These are phyloP conservation scores for Nerophis lumbriciformis DNA, from an alignment of 2,113 vertebrate species.

Conservation along the genomic window DNA sequence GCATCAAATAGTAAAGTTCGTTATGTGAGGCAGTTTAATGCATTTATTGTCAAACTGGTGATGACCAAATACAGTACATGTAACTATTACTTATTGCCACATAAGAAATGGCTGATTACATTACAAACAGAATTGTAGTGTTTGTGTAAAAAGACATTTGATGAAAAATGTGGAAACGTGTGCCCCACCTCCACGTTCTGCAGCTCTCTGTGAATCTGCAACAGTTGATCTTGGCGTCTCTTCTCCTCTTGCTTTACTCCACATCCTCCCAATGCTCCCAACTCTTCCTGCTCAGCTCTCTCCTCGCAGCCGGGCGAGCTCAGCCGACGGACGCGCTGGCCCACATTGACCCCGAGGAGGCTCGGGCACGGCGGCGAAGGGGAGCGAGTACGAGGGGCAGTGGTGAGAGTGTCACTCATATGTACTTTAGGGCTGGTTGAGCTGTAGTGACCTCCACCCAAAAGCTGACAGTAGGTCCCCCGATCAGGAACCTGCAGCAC, in stretches of 20 bases:
- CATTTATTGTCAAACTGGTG: too few relatives aligned
- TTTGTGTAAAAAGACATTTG: too few relatives aligned
- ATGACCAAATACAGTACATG: too few relatives aligned
- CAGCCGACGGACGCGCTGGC: slow-evolving; percentile 69
- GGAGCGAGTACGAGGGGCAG: slow-evolving; percentile 40
- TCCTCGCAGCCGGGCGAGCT: slow-evolving; percentile 53
- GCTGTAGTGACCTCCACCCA: slow-evolving; percentile 63
- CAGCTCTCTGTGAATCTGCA: slow-evolving; percentile 78
- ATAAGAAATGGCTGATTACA: too few relatives aligned
- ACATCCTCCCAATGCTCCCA: slow-evolving; percentile 41
- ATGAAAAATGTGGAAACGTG: too few relatives aligned
- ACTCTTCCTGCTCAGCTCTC: slow-evolving; percentile 32
- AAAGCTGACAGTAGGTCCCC: slow-evolving; percentile 65
- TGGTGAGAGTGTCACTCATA: slow-evolving; percentile 3
- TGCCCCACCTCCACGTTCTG: slow-evolving; percentile 87
- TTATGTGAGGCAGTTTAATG: too few relatives aligned
- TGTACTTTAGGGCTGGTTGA: slow-evolving; percentile 66
- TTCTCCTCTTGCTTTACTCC: slow-evolving; percentile 46
- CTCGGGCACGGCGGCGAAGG: slow-evolving; percentile 54
- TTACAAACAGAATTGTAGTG: too few relatives aligned
- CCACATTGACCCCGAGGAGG: slow-evolving; percentile 63
- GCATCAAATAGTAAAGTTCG: too few relatives aligned
- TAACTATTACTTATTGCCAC: too few relatives aligned
- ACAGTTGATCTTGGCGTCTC: slow-evolving; percentile 74
- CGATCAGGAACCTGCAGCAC: slow-evolving; percentile 75